phyloP scores from a whole-genome alignment of 1,140 invertebrate genomes.

The Pseudomyrmex sp. region DNA sequence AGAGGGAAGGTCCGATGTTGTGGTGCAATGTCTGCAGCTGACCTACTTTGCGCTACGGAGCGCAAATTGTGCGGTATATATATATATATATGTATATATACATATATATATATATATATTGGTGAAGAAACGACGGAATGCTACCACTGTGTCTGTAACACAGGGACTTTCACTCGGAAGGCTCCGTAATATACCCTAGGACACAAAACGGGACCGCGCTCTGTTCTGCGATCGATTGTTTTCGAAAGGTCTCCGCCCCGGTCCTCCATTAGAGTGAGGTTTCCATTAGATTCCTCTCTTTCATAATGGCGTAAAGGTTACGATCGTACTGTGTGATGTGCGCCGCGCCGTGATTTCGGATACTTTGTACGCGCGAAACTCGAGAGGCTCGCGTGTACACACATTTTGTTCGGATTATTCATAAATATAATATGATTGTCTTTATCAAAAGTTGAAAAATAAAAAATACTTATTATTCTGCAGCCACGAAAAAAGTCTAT shows the following conservation, averaged over 20 bases:
- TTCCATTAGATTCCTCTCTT: conserved; percentile 67
- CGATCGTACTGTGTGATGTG: not conserved
- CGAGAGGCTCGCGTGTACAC: conserved; percentile 13
- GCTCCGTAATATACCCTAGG: conserved; percentile 69
- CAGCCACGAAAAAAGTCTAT: not conserved
- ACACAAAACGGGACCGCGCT: conserved; percentile 64
- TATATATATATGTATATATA: conserved; percentile 13
- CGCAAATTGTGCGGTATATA: conserved; percentile 66
- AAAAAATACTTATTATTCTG: too few species aligned
- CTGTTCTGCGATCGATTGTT: conserved; percentile 79
- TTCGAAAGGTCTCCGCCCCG: conserved; percentile 79
- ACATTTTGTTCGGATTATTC: not conserved
- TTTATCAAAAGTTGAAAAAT: not conserved
- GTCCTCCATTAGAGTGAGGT: conserved; percentile 70
- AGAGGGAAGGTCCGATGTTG: conserved; percentile 53
- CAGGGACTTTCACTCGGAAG: conserved; percentile 82
- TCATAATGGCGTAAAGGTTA: conserved; percentile 65
- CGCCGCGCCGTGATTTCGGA: conserved; percentile 55
- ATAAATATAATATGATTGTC: not conserved
- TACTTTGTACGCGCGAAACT: not conserved
- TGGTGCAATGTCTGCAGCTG: conserved; percentile 78
- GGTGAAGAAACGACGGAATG: conserved; percentile 82
- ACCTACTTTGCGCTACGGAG: conserved; percentile 73
- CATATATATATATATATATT: conserved; percentile 76
- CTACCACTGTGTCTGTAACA: conserved; percentile 73